Conservation (phyloP, 2,888 invertebrate species). For the Thereva nobilitata region DNA sequence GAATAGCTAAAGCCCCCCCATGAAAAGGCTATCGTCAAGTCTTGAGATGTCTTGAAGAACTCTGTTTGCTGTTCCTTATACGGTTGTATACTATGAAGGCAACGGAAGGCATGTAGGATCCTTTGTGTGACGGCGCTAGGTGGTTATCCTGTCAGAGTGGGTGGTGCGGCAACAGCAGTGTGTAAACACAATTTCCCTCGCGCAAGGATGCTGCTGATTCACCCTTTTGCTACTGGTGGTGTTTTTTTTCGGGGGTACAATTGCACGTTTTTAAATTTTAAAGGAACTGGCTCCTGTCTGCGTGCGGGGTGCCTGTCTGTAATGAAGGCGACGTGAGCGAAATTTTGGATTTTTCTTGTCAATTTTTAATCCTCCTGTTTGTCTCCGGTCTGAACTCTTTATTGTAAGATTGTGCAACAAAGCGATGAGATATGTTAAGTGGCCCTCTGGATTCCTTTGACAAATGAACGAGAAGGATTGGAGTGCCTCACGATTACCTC, state of each 20-base stretch:
- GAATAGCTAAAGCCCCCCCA: slow-evolving; percentile 16
- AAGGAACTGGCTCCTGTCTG: slow-evolving; percentile 23
- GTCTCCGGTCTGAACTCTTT: not conserved
- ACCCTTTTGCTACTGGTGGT: slow-evolving; percentile 20
- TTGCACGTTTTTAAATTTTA: slow-evolving; percentile 29
- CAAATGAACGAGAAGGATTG: no score
- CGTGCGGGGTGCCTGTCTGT: slow-evolving; percentile 15
- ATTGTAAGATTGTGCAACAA: not conserved
- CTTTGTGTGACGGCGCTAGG: not conserved
- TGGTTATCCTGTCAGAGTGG: not conserved
- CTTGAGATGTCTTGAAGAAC: not conserved
- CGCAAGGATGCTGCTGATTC: slow-evolving; percentile 16
- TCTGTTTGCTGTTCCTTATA: not conserved
- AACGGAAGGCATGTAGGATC: not conserved
- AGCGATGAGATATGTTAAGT: not conserved
- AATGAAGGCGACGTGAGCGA: slow-evolving; percentile 28
- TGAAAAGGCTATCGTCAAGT: not conserved
- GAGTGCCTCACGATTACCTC: no score
- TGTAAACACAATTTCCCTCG: slow-evolving; percentile 6
- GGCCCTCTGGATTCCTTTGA: no score
- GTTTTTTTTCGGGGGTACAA: slow-evolving; percentile 1
- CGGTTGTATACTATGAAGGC: no score
- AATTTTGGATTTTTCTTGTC: slow-evolving; percentile 27
- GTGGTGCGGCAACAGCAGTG: not conserved
- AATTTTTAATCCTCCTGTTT: slow-evolving; percentile 24